phyloP scores from a whole-genome alignment of 2,113 vertebrate species.

The Agapornis roseicollis region DNA sequence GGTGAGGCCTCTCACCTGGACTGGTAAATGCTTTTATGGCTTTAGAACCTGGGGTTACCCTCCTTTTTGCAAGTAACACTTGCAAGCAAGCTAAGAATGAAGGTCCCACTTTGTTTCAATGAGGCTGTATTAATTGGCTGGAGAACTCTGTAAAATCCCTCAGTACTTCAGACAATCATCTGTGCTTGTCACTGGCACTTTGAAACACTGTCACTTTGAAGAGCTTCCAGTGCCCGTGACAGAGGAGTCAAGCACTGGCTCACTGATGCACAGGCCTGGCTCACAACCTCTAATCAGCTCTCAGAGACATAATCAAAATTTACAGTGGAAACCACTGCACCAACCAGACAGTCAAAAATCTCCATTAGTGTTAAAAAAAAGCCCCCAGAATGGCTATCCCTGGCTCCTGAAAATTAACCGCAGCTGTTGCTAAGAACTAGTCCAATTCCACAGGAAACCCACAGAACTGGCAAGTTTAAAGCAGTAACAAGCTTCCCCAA shows the following conservation, averaged over 20 bases:
- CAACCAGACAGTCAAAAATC: constrained; percentile 6
- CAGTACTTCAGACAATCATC: not conserved
- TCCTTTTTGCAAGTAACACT: not conserved
- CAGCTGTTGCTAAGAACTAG: constrained; percentile 62
- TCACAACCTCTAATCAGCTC: not conserved
- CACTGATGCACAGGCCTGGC: not conserved
- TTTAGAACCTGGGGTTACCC: not conserved
- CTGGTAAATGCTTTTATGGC: not conserved
- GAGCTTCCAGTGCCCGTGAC: not conserved
- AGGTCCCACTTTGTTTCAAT: not conserved
- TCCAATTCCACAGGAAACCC: constrained; percentile 65
- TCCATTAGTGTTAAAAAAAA: not conserved
- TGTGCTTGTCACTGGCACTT: not conserved
- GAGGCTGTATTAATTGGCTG: not conserved
- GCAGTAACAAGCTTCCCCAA: constrained; percentile 17
- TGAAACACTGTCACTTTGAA: not conserved
- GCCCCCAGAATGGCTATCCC: not conserved
- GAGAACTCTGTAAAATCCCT: not conserved
- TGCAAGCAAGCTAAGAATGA: not conserved
- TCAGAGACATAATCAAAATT: not conserved
- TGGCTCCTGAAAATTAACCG: constrained; percentile 64
- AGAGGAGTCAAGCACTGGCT: not conserved
- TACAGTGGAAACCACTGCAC: not conserved
- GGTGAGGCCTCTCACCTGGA: not conserved
- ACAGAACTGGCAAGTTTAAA: constrained; percentile 58